A percentile compares a stretch with the other conserved stretches of the same genome.
Conservation (phyloP, 2,113 vertebrate genomes). For the Syngnathus scovelli region DNA sequence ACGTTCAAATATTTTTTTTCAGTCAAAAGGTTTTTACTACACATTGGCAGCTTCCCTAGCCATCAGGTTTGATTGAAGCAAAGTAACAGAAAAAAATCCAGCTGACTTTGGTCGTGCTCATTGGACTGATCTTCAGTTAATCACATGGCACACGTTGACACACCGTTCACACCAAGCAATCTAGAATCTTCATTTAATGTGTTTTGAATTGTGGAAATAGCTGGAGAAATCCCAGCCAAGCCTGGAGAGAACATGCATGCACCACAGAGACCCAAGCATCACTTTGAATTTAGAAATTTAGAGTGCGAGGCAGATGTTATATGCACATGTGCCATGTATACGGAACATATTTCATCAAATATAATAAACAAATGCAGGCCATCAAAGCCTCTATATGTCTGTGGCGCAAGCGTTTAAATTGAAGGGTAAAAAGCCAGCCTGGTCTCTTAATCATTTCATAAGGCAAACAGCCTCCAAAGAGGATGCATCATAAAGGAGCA, state of each 20-base stretch:
- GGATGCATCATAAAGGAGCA: constrained; percentile 90
- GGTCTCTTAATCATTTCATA: constrained; percentile 69
- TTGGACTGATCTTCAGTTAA: background rate
- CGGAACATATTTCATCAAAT: constrained; percentile 83
- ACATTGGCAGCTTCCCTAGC: too few species aligned
- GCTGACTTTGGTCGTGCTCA: background rate
- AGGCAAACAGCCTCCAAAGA: constrained; percentile 29
- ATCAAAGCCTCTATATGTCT: constrained; percentile 80
- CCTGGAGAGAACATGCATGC: background rate
- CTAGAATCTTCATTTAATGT: background rate
- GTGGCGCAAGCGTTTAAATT: constrained; percentile 80
- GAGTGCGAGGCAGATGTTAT: background rate
- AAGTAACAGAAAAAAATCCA: background rate
- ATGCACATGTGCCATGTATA: constrained; percentile 65
- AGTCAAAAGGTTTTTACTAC: too few species aligned
- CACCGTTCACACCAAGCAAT: background rate
- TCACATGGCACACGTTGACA: background rate
- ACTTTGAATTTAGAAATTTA: background rate
- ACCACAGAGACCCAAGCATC: background rate
- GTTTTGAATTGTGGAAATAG: too few species aligned
- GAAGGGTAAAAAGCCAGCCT: constrained; percentile 71
- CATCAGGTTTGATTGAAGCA: background rate
- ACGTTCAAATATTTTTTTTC: too few species aligned
- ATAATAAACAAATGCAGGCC: constrained; percentile 90
- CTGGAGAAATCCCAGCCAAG: background rate